phyloP scores from a whole-genome alignment of 2,888 invertebrate species.

The Dugesia japonica region DNA sequence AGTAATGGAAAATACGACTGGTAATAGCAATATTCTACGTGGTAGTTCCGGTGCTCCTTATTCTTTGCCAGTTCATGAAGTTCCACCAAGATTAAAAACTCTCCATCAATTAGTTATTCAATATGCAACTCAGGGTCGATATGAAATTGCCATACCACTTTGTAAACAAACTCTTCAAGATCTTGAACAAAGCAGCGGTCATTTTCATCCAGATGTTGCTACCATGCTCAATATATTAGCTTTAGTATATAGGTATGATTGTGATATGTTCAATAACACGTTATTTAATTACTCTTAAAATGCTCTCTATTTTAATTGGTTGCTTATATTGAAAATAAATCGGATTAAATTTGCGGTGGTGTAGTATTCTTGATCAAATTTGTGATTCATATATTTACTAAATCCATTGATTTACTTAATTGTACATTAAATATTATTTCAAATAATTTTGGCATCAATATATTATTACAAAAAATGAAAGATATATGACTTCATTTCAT shows the following conservation, averaged over 20 bases:
- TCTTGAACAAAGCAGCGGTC: constrained; percentile 90
- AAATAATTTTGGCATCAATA: no score
- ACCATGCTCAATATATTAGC: constrained; percentile 98
- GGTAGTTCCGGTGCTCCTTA: constrained; percentile 53
- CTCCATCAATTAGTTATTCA: constrained; percentile 97
- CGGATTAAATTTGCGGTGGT: no score
- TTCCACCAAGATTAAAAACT: constrained; percentile 86
- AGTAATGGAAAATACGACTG: constrained; percentile 13
- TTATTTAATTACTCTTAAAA: no score
- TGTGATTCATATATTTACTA: no score
- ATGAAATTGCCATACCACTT: constrained; percentile 96
- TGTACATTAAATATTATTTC: no score
- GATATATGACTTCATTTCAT: no score
- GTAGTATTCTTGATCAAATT: no score
- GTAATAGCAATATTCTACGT: background rate
- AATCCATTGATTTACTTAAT: no score
- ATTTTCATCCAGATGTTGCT: constrained; percentile 98
- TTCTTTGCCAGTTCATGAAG: constrained; percentile 92
- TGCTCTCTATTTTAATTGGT: no score
- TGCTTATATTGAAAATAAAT: no score
- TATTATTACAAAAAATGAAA: no score
- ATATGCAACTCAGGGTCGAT: constrained; percentile 80
- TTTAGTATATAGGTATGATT: constrained; percentile 56
- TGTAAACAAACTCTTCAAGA: constrained; percentile 98
- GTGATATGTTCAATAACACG: background rate